Base-by-base conservation (phyloP, 35 echinoderm and acorn worm genomes). In the Ptychodera flava region DNA sequence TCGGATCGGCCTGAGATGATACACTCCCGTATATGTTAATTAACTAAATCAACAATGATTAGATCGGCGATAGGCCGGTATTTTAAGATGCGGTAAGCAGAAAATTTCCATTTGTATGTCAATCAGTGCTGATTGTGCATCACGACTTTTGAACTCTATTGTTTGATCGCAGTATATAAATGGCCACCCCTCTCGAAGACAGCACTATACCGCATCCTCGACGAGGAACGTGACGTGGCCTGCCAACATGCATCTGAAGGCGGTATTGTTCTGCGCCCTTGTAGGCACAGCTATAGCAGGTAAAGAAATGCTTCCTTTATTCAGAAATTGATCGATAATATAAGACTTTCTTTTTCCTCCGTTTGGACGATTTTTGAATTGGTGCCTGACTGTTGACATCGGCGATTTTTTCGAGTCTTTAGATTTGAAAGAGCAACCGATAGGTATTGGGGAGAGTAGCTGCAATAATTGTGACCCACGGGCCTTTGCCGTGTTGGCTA, bases 101-200 rank as follows among this genome's bases (percentile, higher is more conserved):
- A 83, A 83, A 35, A 28, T 37, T 30, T 22, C 45, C 45, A 12
- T 22, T 12, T 64, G 45, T 22, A 12, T 36, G 34, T 83, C 16
- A 30, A 31, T 34, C 15, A 15, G n/a, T 36, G 82, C 33, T 83
- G 16, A 36, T 36, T 37, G 12, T 16, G 31, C 14, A 33, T 81
- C 1, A 37, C 82, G 82, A 83, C 82, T 83, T 83, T 83, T 83
- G 82, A 83, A 34, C 82, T 36, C 82, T 36, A 83, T 83, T 83
- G 82, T 83, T 83, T 34, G 82, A 28, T 2, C 27, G 82, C 1
- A 34, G 35, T 83, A 83, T 83, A 83, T 37, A 83, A 83, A 36
- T 1, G 30, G 16, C 82, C 2, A 28, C 12, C 15, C 33, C 16
- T 36, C 0, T 14, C 82, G 15, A 36, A 36, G 16, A 0, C 1